Percentiles rank a stretch among this genome's conserved stretches.
These are phyloP conservation scores for Calliphora vomitoria DNA, from an alignment of 2,888 invertebrate species.

Conservation along the genomic window DNA sequence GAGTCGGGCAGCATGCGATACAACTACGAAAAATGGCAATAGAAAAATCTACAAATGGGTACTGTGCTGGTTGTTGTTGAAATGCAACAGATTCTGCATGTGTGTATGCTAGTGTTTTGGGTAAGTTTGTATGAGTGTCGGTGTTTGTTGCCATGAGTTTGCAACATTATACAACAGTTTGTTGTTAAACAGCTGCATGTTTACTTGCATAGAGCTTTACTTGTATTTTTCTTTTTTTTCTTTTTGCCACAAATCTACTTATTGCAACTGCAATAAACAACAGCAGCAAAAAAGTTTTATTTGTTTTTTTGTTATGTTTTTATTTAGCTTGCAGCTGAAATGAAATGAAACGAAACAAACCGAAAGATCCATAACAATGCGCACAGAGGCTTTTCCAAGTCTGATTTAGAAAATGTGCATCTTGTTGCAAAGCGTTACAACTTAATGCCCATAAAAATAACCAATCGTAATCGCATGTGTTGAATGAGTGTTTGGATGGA, in stretches of 20 bases:
- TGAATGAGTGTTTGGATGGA: constrained; percentile 23
- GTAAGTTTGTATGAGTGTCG: background rate
- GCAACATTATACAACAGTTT: constrained; percentile 47
- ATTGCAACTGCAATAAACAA: constrained; percentile 25
- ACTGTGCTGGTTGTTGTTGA: background rate
- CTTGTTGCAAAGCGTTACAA: constrained; percentile 37
- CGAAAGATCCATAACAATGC: constrained; percentile 45
- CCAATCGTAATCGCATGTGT: background rate
- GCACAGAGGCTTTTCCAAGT: constrained; percentile 20
- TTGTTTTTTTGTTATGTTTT: background rate
- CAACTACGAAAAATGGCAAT: background rate
- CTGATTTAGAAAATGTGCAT: constrained; percentile 33
- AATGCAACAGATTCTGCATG: background rate
- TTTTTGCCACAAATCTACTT: constrained; percentile 30
- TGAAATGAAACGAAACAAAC: constrained; percentile 31
- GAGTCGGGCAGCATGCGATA: background rate
- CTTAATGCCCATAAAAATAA: constrained; percentile 17
- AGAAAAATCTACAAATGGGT: background rate
- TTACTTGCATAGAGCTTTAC: constrained; percentile 5
- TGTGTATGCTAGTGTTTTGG: constrained; percentile 7
- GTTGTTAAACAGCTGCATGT: constrained; percentile 55
- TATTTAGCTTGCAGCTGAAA: constrained; percentile 41
- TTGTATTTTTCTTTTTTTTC: no score
- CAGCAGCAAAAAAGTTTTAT: background rate
- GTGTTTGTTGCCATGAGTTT: constrained; percentile 40